Base-by-base conservation (phyloP, 1,140 invertebrate species). In the Heliconius congener region DNA sequence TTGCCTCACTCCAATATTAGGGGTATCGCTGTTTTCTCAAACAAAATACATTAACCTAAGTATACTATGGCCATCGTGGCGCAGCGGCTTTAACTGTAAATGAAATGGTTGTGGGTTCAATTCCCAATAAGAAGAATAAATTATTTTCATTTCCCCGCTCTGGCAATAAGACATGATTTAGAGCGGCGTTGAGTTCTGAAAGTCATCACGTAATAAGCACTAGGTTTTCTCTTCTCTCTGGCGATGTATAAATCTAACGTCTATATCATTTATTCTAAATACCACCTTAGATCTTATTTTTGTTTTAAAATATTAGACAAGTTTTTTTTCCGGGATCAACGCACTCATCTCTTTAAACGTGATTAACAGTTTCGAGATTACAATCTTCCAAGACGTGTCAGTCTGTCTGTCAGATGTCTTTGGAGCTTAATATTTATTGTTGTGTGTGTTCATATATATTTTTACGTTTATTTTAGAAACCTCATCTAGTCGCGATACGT, bases 1-100 rank as follows among this genome's bases (percentile, higher is more conserved):
- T 90, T 90, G 86, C 83, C 85, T 84, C 89, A 90, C 91, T 91
- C 60, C 27, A 89, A 89, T 88, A 87, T 84, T 85, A 84, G 84
- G 82, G 84, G 60, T 66, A 66, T 66, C 60, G 60, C 23, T 66
- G 60, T 66, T 66, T 66, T 66, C 60, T 66, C 60, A 66, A 66
- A 66, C 60, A 66, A 66, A 66, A 66, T 5, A 66, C 60, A 66
- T 30, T 66, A 66, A 66, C 27, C n/a, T 66, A 66, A 66, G 23
- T 66, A 66, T 66, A 66, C 2, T 66, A 3, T 8, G 8, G 23
- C 60, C 19, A 23, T 66, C 50, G 5, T 8, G 18, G 18, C 50
- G 23, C 13, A 27, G n/a, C 23, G 19, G 23, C 11, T 23, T 11
- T 66, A 27, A 27, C 9, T 66, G 4, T 30, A 4, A 27, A 27